Percentiles rank a stretch among this genome's conserved stretches.
Evolutionary conservation across 2,797 vertebrate genomes (phyloP).

Genomic region (Enteromius viviparus): DNA sequence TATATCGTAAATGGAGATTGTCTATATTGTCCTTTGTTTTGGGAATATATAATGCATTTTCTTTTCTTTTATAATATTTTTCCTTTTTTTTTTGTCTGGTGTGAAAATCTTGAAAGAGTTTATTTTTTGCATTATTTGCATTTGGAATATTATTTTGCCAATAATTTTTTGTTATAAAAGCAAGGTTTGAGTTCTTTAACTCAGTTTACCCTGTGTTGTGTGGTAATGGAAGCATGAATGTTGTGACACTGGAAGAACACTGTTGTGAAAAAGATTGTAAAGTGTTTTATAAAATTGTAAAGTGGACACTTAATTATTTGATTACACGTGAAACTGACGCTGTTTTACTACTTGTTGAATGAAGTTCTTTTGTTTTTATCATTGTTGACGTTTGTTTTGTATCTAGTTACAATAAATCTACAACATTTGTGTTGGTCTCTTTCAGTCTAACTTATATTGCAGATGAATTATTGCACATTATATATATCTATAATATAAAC

Average conservation of each 20-base stretch:
- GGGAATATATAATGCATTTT: not conserved
- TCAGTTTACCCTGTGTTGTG: not conserved
- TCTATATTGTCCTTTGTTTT: not conserved
- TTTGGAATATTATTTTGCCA: not conserved
- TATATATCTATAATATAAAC: not conserved
- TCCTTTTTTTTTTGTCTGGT: not conserved
- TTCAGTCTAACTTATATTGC: not conserved
- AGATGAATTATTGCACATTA: not conserved
- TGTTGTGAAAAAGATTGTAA: slow-evolving; percentile 3
- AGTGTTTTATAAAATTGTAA: slow-evolving; percentile 25
- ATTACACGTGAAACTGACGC: not conserved
- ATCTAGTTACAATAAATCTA: slow-evolving; percentile 28
- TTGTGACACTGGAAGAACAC: slow-evolving; percentile 29
- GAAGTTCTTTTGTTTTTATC: not conserved
- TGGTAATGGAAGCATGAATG: slow-evolving; percentile 23
- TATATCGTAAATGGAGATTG: not conserved
- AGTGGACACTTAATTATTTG: not conserved
- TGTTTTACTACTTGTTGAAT: not conserved
- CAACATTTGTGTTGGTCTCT: not conserved
- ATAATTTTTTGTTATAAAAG: not conserved
- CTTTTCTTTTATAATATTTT: not conserved
- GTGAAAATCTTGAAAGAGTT: not conserved
- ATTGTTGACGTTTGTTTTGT: not conserved
- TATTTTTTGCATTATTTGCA: not conserved
- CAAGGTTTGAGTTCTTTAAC: not conserved